phyloP scores from a whole-genome alignment of 1,140 invertebrate genomes.

The Nylanderia fulva region DNA sequence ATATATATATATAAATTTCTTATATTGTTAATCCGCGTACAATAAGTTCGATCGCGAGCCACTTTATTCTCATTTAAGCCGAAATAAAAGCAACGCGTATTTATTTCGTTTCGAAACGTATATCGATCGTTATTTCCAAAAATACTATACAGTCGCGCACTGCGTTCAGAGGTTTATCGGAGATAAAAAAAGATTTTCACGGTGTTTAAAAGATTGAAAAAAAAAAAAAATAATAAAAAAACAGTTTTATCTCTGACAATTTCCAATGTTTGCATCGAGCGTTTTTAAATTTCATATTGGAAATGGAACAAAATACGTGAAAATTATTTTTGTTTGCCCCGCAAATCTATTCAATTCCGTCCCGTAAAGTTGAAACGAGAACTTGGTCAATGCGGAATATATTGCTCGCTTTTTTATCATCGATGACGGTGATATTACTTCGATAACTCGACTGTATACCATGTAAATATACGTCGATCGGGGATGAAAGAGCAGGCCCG shows the following conservation, averaged over 20 bases:
- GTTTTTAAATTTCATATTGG: background rate
- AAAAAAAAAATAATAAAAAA: conserved; percentile 40
- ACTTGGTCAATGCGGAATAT: background rate
- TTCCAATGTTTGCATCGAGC: background rate
- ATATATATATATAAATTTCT: too few relatives aligned
- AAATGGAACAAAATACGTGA: background rate
- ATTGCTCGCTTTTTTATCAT: conserved; percentile 20
- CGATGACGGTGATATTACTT: conserved; percentile 4
- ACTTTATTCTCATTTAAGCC: background rate
- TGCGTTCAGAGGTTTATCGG: background rate
- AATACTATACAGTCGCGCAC: background rate
- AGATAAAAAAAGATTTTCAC: conserved; percentile 1
- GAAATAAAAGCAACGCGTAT: background rate
- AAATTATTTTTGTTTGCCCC: conserved; percentile 24
- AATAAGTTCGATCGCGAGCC: background rate
- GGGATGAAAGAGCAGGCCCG: conserved; percentile 54
- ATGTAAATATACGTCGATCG: background rate
- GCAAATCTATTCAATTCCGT: background rate
- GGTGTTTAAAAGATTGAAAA: conserved; percentile 19
- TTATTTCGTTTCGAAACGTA: conserved; percentile 8
- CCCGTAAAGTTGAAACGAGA: background rate
- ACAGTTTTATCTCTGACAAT: conserved; percentile 32
- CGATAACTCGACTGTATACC: background rate
- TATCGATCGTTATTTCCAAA: background rate
- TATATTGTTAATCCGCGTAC: background rate